A percentile compares a stretch with the other conserved stretches of the same genome.
Conservation (phyloP, 2,113 vertebrate species). For the Phalacrocorax pelagicus region DNA sequence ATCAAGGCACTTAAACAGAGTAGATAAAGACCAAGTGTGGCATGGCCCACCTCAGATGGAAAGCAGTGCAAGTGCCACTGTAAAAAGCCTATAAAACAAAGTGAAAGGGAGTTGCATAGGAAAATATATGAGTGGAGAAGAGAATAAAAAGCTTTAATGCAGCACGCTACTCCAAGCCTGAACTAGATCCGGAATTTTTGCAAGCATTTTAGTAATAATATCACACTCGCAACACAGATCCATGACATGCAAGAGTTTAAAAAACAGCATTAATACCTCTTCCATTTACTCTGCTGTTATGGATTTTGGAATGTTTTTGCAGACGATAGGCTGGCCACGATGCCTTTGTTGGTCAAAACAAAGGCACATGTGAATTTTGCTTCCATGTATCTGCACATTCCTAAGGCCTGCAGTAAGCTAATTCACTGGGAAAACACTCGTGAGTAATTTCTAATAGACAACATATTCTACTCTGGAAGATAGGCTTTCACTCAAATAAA, state of each 20-base stretch:
- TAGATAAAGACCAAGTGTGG: background rate
- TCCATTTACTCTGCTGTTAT: fast-evolving
- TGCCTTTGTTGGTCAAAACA: background rate
- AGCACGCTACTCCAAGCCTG: background rate
- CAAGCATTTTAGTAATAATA: background rate
- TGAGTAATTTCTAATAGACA: background rate
- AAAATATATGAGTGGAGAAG: background rate
- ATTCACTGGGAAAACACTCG: background rate
- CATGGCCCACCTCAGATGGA: background rate
- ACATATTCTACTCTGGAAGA: background rate
- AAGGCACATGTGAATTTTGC: background rate
- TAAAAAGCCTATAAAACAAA: background rate
- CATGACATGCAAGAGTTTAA: background rate
- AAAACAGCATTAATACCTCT: fast-evolving
- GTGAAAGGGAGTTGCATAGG: background rate
- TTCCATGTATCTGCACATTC: background rate
- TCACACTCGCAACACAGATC: background rate
- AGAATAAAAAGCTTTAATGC: background rate
- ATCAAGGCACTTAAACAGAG: background rate
- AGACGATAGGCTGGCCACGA: background rate
- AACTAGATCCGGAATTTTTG: background rate
- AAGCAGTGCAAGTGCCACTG: background rate
- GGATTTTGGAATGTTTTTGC: background rate
- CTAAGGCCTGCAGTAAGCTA: background rate
- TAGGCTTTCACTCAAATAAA: background rate